A percentile compares a stretch with the other conserved stretches of the same genome.
Conservation (phyloP, 37 sponge, comb jelly and placozoan species). For the Crambe crambe region DNA sequence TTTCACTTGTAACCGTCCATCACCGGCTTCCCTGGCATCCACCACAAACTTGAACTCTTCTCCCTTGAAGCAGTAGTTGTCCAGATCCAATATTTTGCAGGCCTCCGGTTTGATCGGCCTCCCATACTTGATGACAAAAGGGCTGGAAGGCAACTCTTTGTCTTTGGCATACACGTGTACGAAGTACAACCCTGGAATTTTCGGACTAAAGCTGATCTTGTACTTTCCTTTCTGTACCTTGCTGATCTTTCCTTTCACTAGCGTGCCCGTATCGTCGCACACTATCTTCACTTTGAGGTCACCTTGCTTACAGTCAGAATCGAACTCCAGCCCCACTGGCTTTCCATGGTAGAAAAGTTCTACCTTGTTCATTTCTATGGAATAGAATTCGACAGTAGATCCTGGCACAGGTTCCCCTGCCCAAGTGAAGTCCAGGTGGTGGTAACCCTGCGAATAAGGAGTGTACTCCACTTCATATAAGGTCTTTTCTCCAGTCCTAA, state of each 20-base stretch:
- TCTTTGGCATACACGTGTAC: conserved; percentile 38
- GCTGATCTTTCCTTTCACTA: conserved; percentile 51
- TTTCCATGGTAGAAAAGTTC: conserved; percentile 22
- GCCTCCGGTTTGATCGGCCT: conserved; percentile 57
- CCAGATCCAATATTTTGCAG: conserved; percentile 11
- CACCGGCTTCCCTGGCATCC: conserved; percentile 53
- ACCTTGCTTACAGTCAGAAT: conserved; percentile 18
- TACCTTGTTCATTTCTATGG: conserved; percentile 3
- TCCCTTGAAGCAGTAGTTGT: conserved; percentile 17
- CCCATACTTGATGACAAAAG: conserved; percentile 58
- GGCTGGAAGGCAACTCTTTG: conserved; percentile 61
- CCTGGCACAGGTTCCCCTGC: background rate
- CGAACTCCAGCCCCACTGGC: conserved; percentile 30
- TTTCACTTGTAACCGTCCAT: conserved; percentile 34
- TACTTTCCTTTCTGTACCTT: conserved; percentile 36
- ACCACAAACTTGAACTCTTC: conserved; percentile 44
- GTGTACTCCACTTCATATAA: conserved; percentile 16
- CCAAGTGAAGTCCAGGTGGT: conserved; percentile 39
- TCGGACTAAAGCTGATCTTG: conserved; percentile 36
- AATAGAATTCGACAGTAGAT: conserved; percentile 33
- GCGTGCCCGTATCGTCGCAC: conserved; percentile 24
- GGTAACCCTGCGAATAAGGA: conserved; percentile 6
- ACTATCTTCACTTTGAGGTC: conserved; percentile 49
- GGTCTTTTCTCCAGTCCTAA: background rate
- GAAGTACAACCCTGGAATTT: conserved; percentile 50